Percentiles rank a stretch among this genome's conserved stretches.
Evolutionary conservation across 2,888 invertebrate species (phyloP).

Genomic region (Hydroisotoma schaefferi): DNA sequence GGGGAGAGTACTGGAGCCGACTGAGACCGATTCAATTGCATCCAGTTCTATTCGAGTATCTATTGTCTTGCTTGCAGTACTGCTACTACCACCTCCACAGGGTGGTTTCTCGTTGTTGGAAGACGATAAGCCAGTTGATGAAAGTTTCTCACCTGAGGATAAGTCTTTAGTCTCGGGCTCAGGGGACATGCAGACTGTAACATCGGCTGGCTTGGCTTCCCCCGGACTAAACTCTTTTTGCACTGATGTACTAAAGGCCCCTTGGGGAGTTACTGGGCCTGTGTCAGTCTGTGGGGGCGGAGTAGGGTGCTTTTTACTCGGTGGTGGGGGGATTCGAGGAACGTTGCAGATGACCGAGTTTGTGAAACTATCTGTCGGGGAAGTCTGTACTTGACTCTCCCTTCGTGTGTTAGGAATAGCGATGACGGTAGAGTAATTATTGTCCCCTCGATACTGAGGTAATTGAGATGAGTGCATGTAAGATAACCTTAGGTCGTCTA

Average conservation of each 20-base stretch:
- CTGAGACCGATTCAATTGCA: slow-evolving; percentile 29
- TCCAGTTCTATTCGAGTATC: slow-evolving; percentile 26
- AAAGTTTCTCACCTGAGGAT: slow-evolving; percentile 35
- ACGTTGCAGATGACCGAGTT: neutral
- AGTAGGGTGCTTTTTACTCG: neutral
- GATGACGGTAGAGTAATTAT: neutral
- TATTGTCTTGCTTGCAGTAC: neutral
- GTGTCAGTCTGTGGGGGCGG: neutral
- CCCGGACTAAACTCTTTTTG: too few relatives aligned
- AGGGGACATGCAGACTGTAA: neutral
- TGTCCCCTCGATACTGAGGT: neutral
- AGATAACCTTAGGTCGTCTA: slow-evolving; percentile 19
- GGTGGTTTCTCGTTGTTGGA: slow-evolving; percentile 5
- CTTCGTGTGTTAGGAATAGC: neutral
- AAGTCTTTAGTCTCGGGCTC: slow-evolving; percentile 1
- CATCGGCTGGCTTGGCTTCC: slow-evolving; percentile 1
- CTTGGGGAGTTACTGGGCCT: neutral
- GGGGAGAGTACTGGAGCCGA: slow-evolving; percentile 20
- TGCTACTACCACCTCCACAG: slow-evolving; percentile 4
- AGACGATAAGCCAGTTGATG: slow-evolving; percentile 7
- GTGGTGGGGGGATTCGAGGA: slow-evolving; percentile 1
- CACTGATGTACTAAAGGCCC: too few relatives aligned
- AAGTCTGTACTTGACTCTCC: slow-evolving; percentile 14
- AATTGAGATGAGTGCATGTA: neutral
- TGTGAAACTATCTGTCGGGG: neutral